A percentile compares a stretch with the other conserved stretches of the same genome.
Evolutionary conservation across 2,888 invertebrate species (phyloP).

Genomic region (Bombylius major): DNA sequence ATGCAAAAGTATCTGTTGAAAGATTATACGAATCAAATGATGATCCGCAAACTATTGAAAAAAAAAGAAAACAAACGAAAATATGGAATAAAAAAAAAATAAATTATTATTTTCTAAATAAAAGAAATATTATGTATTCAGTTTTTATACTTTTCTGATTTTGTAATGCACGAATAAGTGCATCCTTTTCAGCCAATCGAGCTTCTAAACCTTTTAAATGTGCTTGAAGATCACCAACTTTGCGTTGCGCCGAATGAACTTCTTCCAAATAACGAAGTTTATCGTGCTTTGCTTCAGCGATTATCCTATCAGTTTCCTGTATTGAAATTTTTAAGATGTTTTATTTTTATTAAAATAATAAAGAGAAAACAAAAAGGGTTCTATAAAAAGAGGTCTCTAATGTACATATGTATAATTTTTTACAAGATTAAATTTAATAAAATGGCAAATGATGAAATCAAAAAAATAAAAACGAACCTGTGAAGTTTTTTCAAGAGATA

Average conservation of each 20-base stretch:
- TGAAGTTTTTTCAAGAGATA: conserved; percentile 40
- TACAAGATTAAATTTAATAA: too few relatives aligned
- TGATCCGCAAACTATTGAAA: conserved; percentile 15
- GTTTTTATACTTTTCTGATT: conserved; percentile 40
- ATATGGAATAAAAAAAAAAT: not conserved
- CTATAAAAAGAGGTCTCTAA: too few relatives aligned
- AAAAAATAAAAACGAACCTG: conserved; percentile 7
- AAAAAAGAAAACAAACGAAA: not conserved
- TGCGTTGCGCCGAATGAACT: conserved; percentile 71
- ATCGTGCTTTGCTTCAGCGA: conserved; percentile 74
- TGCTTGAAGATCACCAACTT: conserved; percentile 73
- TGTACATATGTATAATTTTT: too few relatives aligned
- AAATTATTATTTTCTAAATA: not conserved
- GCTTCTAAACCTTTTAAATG: conserved; percentile 79
- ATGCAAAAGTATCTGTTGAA: conserved; percentile 15
- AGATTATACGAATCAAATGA: conserved; percentile 19
- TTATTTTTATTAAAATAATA: conserved; percentile 7
- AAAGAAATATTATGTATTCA: not conserved
- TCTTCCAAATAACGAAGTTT: conserved; percentile 84
- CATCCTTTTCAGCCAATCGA: conserved; percentile 77
- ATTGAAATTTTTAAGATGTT: conserved; percentile 20
- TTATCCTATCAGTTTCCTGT: conserved; percentile 70
- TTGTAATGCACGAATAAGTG: conserved; percentile 79
- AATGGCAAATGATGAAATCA: too few relatives aligned
- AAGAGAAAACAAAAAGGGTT: not conserved